Conservation (phyloP, 2,113 vertebrate species). For the Sapajus apella region DNA sequence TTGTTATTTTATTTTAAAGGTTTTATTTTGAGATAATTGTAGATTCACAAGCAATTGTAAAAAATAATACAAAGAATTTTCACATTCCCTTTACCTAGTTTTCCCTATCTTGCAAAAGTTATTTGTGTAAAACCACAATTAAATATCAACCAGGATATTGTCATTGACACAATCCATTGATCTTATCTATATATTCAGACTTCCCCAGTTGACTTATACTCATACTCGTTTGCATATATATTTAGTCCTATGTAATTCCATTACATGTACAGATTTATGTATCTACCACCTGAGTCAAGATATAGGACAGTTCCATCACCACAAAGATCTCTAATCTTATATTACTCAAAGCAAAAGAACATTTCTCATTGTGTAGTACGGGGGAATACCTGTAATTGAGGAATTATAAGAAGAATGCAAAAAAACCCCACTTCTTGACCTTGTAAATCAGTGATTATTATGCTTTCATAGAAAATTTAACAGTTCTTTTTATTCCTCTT, state of each 20-base stretch:
- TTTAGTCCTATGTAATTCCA: background rate
- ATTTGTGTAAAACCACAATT: background rate
- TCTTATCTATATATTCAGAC: background rate
- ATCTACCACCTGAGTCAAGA: background rate
- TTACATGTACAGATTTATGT: background rate
- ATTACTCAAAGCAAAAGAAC: background rate
- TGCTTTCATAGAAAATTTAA: background rate
- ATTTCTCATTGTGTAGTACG: background rate
- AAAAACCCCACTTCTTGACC: background rate
- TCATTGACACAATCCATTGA: background rate
- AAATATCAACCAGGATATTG: background rate
- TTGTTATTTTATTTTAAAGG: background rate
- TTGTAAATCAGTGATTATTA: background rate
- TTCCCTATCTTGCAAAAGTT: background rate
- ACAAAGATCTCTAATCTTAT: background rate
- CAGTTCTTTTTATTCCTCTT: background rate
- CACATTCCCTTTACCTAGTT: background rate
- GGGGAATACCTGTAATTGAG: background rate
- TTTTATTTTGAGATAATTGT: slow-evolving; percentile 9
- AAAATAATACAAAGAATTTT: background rate
- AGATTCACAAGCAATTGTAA: background rate
- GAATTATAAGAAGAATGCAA: background rate
- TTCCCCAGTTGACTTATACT: background rate
- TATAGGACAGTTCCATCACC: background rate
- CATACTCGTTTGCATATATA: background rate